Percentiles rank a stretch among this genome's conserved stretches.
Conservation (phyloP, 2,888 invertebrate species). For the Muschampia plurimacula region DNA sequence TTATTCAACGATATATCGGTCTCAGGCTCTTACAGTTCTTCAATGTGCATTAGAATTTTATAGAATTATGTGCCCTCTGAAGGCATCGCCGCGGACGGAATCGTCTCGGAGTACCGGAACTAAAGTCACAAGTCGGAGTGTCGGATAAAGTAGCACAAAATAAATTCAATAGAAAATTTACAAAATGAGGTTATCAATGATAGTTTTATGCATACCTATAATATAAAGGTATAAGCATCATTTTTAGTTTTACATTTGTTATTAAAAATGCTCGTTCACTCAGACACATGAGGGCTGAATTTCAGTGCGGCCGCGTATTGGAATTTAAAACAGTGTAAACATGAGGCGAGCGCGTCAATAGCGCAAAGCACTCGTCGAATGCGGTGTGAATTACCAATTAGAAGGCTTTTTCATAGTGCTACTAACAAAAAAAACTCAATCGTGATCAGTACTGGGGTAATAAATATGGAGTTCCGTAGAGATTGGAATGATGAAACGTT, state of each 20-base stretch:
- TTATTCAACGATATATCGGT: too few species aligned
- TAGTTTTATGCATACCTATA: too few species aligned
- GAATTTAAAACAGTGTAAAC: conserved; percentile 41
- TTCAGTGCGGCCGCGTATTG: conserved; percentile 32
- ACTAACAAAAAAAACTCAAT: conserved; percentile 50
- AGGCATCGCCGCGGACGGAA: too few species aligned
- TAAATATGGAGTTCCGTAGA: conserved; percentile 48
- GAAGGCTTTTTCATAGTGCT: conserved; percentile 59
- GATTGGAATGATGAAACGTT: background rate
- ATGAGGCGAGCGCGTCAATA: conserved; percentile 35
- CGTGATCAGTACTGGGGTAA: conserved; percentile 41
- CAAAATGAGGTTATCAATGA: too few species aligned
- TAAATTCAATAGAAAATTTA: too few species aligned
- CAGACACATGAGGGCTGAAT: conserved; percentile 12
- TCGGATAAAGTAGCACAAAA: too few species aligned
- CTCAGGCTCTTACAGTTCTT: too few species aligned
- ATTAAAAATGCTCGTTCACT: conserved; percentile 10
- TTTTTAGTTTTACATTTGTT: background rate
- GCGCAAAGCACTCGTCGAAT: conserved; percentile 39
- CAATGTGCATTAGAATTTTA: too few species aligned
- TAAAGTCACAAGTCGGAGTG: too few species aligned
- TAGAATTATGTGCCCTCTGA: too few species aligned
- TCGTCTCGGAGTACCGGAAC: too few species aligned
- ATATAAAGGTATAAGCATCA: too few species aligned
- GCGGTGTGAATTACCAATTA: conserved; percentile 70